Conservation (phyloP, 2,797 vertebrate species). For the Pipistrellus pygmaeus region DNA sequence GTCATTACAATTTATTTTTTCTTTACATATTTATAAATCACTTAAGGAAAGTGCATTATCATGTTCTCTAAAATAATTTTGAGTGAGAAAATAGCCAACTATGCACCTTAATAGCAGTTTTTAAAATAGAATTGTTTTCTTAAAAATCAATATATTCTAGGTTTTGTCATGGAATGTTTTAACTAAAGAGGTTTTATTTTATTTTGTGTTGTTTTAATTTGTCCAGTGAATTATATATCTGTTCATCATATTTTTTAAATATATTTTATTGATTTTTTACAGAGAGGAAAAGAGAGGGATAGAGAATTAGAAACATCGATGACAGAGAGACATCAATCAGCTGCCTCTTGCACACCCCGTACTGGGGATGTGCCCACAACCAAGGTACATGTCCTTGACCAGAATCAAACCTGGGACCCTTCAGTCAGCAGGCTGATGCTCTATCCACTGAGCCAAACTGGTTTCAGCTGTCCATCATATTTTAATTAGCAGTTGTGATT, state of each 20-base stretch:
- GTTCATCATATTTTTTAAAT: background rate
- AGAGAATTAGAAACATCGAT: too few relatives aligned
- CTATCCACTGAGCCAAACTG: too few relatives aligned
- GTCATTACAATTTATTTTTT: conserved; percentile 36
- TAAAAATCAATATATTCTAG: background rate
- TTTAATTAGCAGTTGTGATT: background rate
- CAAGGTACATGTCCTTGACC: too few relatives aligned
- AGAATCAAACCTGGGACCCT: too few relatives aligned
- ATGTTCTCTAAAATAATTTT: background rate
- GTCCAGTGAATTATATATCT: background rate
- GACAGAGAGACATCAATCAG: too few relatives aligned
- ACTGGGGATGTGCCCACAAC: too few relatives aligned
- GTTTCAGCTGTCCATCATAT: background rate
- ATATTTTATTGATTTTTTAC: too few relatives aligned
- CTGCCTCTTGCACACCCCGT: too few relatives aligned
- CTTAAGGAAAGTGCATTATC: background rate
- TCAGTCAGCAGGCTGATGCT: too few relatives aligned
- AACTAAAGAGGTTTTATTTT: background rate
- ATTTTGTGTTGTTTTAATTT: background rate
- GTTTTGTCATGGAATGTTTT: background rate
- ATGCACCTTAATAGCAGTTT: background rate
- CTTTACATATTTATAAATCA: conserved; percentile 5
- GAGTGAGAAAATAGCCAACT: background rate
- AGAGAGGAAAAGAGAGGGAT: too few relatives aligned
- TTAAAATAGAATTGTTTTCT: background rate